Evolutionary conservation across 2,888 invertebrate species (phyloP).

Genomic region (Tiphia femorata): DNA sequence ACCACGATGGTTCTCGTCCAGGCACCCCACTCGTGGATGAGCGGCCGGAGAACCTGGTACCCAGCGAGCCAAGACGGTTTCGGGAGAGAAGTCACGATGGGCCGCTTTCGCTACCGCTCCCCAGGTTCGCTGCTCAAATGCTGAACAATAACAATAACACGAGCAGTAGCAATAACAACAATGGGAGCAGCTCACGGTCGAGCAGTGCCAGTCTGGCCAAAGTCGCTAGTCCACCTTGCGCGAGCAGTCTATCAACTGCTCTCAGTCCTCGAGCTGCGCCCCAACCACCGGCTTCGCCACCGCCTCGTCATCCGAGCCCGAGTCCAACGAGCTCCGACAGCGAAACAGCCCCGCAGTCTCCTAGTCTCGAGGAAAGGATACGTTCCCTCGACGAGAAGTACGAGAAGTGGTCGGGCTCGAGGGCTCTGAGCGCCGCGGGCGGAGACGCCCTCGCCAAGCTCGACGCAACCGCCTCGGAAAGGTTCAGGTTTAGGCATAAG

Average conservation of each 20-base stretch:
- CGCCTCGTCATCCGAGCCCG: constrained; percentile 79
- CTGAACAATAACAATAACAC: constrained; percentile 63
- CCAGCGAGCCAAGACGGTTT: constrained; percentile 82
- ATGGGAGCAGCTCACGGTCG: constrained; percentile 49
- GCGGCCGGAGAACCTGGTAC: constrained; percentile 79
- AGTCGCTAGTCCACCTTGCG: constrained; percentile 66
- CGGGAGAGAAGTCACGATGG: constrained; percentile 75
- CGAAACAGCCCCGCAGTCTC: constrained; percentile 75
- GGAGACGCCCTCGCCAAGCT: constrained; percentile 71
- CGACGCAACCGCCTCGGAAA: constrained; percentile 71
- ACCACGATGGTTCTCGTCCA: constrained; percentile 79
- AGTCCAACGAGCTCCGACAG: constrained; percentile 83
- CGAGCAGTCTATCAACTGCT: constrained; percentile 64
- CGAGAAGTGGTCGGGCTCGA: constrained; percentile 86
- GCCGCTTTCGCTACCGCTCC: constrained; percentile 87
- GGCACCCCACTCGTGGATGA: constrained; percentile 90
- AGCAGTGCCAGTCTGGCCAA: constrained; percentile 52
- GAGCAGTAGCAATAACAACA: constrained; percentile 44
- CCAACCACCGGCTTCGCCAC: constrained; percentile 75
- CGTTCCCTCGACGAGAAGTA: constrained; percentile 93
- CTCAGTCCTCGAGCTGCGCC: constrained; percentile 74
- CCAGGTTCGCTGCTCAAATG: constrained; percentile 86
- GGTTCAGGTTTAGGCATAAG: constrained; percentile 77
- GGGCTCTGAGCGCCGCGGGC: constrained; percentile 73
- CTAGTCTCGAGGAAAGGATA: constrained; percentile 90